Conservation (phyloP, 1,140 invertebrate genomes). For the Meteorus sp. region DNA sequence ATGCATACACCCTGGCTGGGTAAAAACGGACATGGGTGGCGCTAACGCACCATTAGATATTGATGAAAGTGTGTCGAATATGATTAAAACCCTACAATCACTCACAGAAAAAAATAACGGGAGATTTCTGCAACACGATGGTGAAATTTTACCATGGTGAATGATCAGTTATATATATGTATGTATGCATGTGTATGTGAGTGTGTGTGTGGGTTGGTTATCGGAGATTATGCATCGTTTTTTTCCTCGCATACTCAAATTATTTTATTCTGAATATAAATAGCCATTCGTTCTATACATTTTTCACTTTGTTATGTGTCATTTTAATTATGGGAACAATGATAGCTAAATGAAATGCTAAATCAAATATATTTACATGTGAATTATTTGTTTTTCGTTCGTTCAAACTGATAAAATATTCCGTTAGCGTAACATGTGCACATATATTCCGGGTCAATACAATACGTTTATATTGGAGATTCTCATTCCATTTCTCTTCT, state of each 20-base stretch:
- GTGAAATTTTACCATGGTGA: constrained; percentile 74
- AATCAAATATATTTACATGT: too few species aligned
- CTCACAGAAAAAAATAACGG: constrained; percentile 72
- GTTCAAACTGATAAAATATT: too few species aligned
- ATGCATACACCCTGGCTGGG: constrained; percentile 87
- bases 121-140: constrained; percentile 76
- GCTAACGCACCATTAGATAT: constrained; percentile 73
- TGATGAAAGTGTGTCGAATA: constrained; percentile 64
- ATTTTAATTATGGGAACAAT: too few species aligned
- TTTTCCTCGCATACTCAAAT: not conserved
- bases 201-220: too few species aligned
- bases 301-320: too few species aligned
- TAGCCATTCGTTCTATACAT: too few species aligned
- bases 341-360: too few species aligned
- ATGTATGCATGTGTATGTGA: not conserved
- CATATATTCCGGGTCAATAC: too few species aligned
- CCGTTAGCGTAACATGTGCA: too few species aligned
- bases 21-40: constrained; percentile 87
- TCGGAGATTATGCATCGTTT: not conserved
- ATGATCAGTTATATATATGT: not conserved
- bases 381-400: too few species aligned
- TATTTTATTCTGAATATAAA: not conserved
- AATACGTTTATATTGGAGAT: too few species aligned
- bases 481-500: too few species aligned
- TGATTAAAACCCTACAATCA: constrained; percentile 67